Conservation (phyloP, 2,797 vertebrate genomes). For the Myotis daubentonii region DNA sequence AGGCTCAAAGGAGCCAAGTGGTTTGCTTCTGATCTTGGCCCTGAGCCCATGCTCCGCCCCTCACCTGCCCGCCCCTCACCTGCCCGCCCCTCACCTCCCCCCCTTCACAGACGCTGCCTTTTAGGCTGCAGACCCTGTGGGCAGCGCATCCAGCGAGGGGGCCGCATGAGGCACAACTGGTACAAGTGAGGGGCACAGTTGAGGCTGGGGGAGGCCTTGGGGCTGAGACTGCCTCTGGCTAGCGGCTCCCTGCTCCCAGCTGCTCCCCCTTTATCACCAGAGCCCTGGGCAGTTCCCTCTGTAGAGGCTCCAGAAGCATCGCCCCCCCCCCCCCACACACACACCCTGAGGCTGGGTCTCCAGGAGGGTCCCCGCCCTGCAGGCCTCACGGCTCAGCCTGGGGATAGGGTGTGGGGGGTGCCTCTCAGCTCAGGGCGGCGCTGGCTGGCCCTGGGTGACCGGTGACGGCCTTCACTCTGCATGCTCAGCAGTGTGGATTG, state of each 20-base stretch:
- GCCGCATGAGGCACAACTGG: background rate
- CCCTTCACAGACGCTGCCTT: background rate
- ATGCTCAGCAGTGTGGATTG: slow-evolving; percentile 74
- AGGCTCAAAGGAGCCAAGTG: background rate
- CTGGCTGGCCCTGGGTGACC: slow-evolving; percentile 68
- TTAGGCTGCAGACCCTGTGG: background rate
- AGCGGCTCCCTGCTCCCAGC: background rate
- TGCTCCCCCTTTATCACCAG: fast-evolving
- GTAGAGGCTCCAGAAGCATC: background rate
- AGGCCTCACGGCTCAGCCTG: background rate
- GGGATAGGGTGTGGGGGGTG: background rate
- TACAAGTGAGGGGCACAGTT: background rate
- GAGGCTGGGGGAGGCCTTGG: background rate
- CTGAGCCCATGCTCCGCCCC: background rate
- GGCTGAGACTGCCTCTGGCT: background rate
- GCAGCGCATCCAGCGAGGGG: background rate
- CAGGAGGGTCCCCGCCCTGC: too few relatives aligned
- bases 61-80: too few relatives aligned
- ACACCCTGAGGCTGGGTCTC: background rate
- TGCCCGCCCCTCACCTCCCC: too few relatives aligned
- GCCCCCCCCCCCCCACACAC: too few relatives aligned
- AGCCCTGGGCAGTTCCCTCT: background rate
- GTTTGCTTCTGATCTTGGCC: background rate
- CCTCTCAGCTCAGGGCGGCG: background rate
- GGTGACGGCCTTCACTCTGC: slow-evolving; percentile 74